Conservation (phyloP, 2,888 invertebrate species). For the Drosophila helvetica region DNA sequence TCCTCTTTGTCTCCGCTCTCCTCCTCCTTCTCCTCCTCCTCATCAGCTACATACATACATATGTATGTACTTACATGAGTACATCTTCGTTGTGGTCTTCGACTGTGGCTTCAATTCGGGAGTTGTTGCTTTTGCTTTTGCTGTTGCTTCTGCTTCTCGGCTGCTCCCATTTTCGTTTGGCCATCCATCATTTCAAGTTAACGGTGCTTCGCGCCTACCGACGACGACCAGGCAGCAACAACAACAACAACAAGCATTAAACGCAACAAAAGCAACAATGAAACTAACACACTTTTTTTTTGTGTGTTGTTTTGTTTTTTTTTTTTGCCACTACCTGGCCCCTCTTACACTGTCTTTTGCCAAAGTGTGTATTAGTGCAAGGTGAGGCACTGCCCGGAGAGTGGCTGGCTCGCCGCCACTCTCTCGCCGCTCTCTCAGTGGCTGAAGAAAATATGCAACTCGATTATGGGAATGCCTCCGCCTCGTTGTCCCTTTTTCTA, state of each 20-base stretch:
- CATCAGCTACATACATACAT: not conserved
- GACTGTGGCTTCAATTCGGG: slow-evolving; percentile 12
- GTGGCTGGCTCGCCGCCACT: not conserved
- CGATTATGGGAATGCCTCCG: not conserved
- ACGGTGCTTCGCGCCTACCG: too few relatives aligned
- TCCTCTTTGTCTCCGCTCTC: slow-evolving; percentile 8
- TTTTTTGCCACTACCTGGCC: not conserved
- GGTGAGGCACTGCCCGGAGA: not conserved
- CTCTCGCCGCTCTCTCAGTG: slow-evolving; percentile 6
- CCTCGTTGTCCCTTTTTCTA: not conserved
- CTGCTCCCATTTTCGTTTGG: slow-evolving; percentile 59
- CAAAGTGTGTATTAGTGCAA: too few relatives aligned
- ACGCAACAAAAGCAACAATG: slow-evolving; percentile 56
- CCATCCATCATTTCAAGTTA: slow-evolving; percentile 33
- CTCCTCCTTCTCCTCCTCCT: not conserved
- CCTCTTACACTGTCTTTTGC: not conserved
- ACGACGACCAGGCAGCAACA: too few relatives aligned
- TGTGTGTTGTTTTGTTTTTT: too few relatives aligned
- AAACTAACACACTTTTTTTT: slow-evolving; percentile 66
- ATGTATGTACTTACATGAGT: too few relatives aligned
- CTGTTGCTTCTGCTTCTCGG: slow-evolving; percentile 35
- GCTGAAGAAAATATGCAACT: not conserved
- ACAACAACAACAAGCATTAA: slow-evolving; percentile 55
- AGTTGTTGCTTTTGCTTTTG: slow-evolving; percentile 33
- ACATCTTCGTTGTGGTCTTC: slow-evolving; percentile 35